These are phyloP conservation scores for Pungitius pungitius DNA, from an alignment of 2,113 vertebrate species.

Conservation along the genomic window DNA sequence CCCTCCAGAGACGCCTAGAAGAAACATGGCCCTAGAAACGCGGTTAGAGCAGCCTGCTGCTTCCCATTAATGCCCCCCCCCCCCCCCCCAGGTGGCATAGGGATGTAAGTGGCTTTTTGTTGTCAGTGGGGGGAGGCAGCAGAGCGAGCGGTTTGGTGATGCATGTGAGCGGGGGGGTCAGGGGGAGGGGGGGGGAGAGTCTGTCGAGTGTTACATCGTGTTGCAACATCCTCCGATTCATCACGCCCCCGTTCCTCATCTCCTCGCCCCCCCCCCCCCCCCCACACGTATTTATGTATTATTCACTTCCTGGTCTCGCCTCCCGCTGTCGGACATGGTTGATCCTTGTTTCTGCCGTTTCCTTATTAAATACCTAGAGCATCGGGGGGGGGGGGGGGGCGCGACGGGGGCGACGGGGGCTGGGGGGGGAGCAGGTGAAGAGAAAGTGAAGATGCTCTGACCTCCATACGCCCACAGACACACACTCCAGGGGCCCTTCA, in stretches of 20 bases:
- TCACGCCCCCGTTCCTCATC: conserved; percentile 39
- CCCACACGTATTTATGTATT: conserved; percentile 32
- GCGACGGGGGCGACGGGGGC: no score
- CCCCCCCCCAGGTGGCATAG: background rate
- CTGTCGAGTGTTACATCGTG: conserved; percentile 46
- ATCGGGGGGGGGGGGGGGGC: background rate
- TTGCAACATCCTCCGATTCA: conserved; percentile 57
- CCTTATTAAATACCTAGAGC: conserved; percentile 34
- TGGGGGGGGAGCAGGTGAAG: background rate
- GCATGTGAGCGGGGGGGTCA: conserved; percentile 22
- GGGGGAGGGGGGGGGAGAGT: conserved; percentile 19
- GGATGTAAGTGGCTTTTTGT: conserved; percentile 10
- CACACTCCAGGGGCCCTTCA: background rate
- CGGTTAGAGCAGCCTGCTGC: conserved; percentile 26
- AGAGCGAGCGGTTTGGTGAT: conserved; percentile 7
- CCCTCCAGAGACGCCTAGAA: no score
- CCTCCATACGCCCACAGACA: background rate
- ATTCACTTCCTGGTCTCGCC: conserved; percentile 23
- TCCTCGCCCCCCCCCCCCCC: background rate
- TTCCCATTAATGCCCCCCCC: conserved; percentile 22
- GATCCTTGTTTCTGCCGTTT: conserved; percentile 4
- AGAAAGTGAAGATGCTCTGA: background rate
- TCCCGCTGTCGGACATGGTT: conserved; percentile 2
- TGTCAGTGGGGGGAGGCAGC: conserved; percentile 13
- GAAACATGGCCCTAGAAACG: background rate